Conservation (phyloP, 1,140 invertebrate species). For the Solenopsis invicta region DNA sequence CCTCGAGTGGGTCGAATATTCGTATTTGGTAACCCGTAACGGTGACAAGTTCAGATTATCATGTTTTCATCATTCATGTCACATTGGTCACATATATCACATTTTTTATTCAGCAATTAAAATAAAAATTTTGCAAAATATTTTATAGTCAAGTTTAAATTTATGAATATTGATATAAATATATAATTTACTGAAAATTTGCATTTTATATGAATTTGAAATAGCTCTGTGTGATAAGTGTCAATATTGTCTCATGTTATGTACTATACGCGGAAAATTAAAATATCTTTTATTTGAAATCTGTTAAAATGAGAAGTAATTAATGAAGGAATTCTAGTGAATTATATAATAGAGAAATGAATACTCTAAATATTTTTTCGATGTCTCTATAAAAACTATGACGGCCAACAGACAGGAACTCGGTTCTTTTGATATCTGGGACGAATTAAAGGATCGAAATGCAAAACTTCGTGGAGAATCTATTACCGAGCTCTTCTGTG, state of each 20-base stretch:
- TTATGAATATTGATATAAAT: constrained; percentile 4
- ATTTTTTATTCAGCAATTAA: not conserved
- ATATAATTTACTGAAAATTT: not conserved
- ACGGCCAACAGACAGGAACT: no score
- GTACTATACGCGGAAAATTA: no score
- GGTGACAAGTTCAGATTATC: not conserved
- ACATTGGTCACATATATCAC: no score
- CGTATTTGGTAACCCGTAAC: not conserved
- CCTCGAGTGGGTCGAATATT: constrained; percentile 27
- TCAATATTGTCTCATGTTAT: not conserved
- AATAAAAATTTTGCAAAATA: not conserved
- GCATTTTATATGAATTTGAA: not conserved
- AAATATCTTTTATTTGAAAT: not conserved
- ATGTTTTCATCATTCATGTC: not conserved
- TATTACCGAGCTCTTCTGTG: not conserved
- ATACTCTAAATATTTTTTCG: not conserved
- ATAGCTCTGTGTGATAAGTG: not conserved
- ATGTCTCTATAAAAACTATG: not conserved
- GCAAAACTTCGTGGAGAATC: not conserved
- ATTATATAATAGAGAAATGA: not conserved
- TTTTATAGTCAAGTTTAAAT: not conserved
- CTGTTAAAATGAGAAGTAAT: not conserved
- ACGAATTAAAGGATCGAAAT: not conserved
- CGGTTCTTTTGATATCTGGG: not conserved
- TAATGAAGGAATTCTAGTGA: not conserved